Base-by-base conservation (phyloP, 1,140 invertebrate species). In the Diabrotica virgifera region DNA sequence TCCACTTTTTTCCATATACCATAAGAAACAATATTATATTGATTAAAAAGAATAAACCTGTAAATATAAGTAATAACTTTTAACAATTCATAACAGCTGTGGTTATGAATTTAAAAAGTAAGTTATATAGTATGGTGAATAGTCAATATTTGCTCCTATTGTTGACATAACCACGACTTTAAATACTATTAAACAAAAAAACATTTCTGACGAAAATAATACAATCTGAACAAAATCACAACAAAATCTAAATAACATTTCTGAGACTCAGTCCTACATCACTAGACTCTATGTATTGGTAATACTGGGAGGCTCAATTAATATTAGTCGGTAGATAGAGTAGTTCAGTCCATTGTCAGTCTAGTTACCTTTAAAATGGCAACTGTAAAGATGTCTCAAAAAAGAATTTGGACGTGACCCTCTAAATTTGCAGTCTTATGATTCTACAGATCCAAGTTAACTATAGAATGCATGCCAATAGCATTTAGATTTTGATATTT, bases 331-430 rank as follows among this genome's bases (percentile, higher is more conserved):
- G 40, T 46, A 46, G 4, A n/a, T 10, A 46, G 40, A 46, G 40
- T n/a, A 46, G n/a, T 46, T 46, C n/a, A 46, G n/a, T n/a, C 40
- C 40, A 46, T 46, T 46, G n/a, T 46, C 40, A 46, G 40, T 46
- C 40, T 46, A 46, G 40, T 46, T 46, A 46, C 40, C 40, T 46
- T 46, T 46, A 46, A 46, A 46, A 46, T n/a, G 40, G n/a, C n/a
- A 46, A 46, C 40, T 6, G 40, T 46, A 46, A 46, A 46, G 40
- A 46, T 46, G 40, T 46, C 40, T 46, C 40, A n/a, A 46, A 46
- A 46, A n/a, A 46, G n/a, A 46, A 10, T 46, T 3, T 46, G 40
- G 40, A n/a, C 40, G 8, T 8, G n/a, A 8, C n/a, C 8, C 40
- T 46, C 40, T 46, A 46, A 46, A 46, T 46, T 8, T 46, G 40